These are phyloP conservation scores for Diachasmimorpha longicaudata DNA, from an alignment of 1,140 invertebrate genomes.

Conservation along the genomic window DNA sequence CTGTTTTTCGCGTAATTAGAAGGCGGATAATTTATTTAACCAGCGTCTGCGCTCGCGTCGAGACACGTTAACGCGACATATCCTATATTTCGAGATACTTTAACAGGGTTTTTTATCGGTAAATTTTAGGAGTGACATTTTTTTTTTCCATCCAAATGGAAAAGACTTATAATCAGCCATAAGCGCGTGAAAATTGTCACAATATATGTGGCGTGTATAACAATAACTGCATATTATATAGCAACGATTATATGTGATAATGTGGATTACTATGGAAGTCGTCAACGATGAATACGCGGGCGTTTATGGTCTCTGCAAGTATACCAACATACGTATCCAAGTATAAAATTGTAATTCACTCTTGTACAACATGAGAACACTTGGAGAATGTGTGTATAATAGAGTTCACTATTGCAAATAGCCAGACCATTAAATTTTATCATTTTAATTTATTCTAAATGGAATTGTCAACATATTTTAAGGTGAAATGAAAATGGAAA, in stretches of 20 bases:
- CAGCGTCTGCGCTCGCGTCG: slow-evolving; percentile 41
- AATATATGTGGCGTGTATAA: not conserved
- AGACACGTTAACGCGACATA: slow-evolving; percentile 15
- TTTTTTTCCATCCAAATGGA: too few relatives aligned
- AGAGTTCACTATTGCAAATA: not conserved
- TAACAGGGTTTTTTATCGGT: not conserved
- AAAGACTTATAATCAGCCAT: too few relatives aligned
- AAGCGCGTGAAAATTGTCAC: not conserved
- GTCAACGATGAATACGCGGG: not conserved
- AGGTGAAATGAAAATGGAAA: not conserved
- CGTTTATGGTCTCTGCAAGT: not conserved
- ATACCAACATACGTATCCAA: not conserved
- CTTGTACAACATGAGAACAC: not conserved
- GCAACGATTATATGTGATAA: not conserved
- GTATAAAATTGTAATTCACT: not conserved
- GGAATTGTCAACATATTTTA: not conserved
- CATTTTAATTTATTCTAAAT: not conserved
- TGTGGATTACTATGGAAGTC: not conserved
- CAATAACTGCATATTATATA: not conserved
- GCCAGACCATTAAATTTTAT: not conserved
- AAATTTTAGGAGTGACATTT: too few relatives aligned
- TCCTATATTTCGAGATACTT: not conserved
- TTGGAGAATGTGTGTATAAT: not conserved
- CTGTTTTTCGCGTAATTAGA: slow-evolving; percentile 53
- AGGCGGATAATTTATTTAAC: slow-evolving; percentile 54